These are phyloP conservation scores for Arbacia lixula DNA, from an alignment of 53 echinoderm and acorn worm species.

Conservation along the genomic window DNA sequence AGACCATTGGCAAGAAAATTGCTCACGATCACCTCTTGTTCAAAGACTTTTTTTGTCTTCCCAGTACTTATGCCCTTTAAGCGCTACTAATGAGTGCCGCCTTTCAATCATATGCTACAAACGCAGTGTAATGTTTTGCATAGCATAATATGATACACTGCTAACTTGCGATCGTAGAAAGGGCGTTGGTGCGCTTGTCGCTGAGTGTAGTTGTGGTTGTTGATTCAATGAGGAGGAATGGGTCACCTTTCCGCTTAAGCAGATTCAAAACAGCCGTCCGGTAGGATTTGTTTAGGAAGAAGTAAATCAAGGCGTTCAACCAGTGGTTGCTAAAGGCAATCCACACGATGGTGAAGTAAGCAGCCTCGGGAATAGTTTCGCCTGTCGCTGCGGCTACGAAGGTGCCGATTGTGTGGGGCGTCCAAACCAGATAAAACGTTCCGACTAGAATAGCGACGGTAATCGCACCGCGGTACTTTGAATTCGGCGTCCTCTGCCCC, in stretches of 20 bases:
- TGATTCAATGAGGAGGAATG: not conserved
- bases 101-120: too few relatives aligned
- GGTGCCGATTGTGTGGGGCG: conserved; percentile 33
- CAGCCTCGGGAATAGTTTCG: conserved; percentile 29
- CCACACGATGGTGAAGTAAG: conserved; percentile 42
- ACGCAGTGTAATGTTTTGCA: too few relatives aligned
- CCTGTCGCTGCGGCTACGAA: conserved; percentile 12
- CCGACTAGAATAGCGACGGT: conserved; percentile 26
- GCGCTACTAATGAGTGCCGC: too few relatives aligned
- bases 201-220: too few relatives aligned
- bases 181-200: too few relatives aligned
- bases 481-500: not conserved
- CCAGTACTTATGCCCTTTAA: too few relatives aligned
- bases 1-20: too few relatives aligned
- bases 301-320: conserved; percentile 47
- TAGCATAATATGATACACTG: too few relatives aligned
- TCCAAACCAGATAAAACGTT: conserved; percentile 43
- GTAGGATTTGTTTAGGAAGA: conserved; percentile 35
- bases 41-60: too few relatives aligned
- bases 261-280: conserved; percentile 25
- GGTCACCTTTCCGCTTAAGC: conserved; percentile 1
- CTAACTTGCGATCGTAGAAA: too few relatives aligned
- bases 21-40: too few relatives aligned
- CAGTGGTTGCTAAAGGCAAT: conserved; percentile 51
- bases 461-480: conserved; percentile 32